Percentiles rank a stretch among this genome's conserved stretches.
Conservation (phyloP, 2,797 vertebrate genomes). For the Champsocephalus esox region DNA sequence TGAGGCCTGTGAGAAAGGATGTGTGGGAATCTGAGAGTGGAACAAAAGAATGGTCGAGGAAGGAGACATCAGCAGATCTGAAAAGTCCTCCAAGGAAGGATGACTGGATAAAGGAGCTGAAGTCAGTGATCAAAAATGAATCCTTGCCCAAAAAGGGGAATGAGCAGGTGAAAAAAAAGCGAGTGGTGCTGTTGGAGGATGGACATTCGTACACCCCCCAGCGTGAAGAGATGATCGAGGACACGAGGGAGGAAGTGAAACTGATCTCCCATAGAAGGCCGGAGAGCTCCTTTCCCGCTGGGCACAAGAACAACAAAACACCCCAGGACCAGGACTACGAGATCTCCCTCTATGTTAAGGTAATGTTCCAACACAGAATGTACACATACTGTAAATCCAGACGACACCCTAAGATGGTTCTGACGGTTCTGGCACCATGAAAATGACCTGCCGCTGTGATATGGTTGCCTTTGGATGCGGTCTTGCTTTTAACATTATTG, state of each 20-base stretch:
- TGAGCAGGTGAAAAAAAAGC: conserved; percentile 66
- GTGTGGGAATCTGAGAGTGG: conserved; percentile 18
- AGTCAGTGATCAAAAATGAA: conserved; percentile 73
- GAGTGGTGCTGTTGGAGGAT: conserved; percentile 73
- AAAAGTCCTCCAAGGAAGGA: conserved; percentile 30
- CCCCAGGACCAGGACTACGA: conserved; percentile 64
- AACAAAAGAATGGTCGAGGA: conserved; percentile 39
- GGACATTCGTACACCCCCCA: conserved; percentile 61
- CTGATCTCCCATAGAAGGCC: conserved; percentile 37
- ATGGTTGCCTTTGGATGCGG: too few relatives aligned
- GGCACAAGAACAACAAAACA: conserved; percentile 11
- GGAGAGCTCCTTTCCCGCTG: conserved; percentile 34
- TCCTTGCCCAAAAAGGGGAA: conserved; percentile 51
- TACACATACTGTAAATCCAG: not conserved
- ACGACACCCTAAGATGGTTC: not conserved
- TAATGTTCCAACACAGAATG: conserved; percentile 43
- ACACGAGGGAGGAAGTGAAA: conserved; percentile 53
- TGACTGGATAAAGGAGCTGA: conserved; percentile 77
- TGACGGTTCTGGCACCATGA: not conserved
- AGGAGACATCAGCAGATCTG: conserved; percentile 19
- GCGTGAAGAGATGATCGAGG: conserved; percentile 40
- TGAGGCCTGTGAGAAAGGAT: conserved; percentile 55
- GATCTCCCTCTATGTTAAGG: conserved; percentile 84
- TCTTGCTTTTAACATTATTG: too few relatives aligned
- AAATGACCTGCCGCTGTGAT: not conserved